Percentiles rank a stretch among this genome's conserved stretches.
These are phyloP conservation scores for Ambastaia sidthimunki DNA, from an alignment of 2,797 vertebrate genomes.

Conservation along the genomic window DNA sequence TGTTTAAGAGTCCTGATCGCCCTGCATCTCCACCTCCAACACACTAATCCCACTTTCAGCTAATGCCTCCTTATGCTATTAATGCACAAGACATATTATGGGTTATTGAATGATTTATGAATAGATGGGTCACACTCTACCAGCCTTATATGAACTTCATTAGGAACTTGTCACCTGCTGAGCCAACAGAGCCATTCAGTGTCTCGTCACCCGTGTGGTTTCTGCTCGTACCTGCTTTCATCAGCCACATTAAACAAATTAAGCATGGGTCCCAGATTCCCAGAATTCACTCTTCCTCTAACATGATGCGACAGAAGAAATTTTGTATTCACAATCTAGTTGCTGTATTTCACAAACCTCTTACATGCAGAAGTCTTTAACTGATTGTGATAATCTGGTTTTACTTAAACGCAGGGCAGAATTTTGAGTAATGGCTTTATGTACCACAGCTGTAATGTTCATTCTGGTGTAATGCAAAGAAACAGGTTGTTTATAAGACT, in stretches of 20 bases:
- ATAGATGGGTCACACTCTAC: conserved; percentile 19
- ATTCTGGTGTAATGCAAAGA: too few species aligned
- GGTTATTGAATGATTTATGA: conserved; percentile 32
- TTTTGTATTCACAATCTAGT: neutral
- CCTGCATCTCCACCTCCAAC: conserved; percentile 5
- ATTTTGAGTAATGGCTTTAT: too few species aligned
- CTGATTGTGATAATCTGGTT: too few species aligned
- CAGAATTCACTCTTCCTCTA: conserved; percentile 32
- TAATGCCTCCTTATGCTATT: conserved; percentile 39
- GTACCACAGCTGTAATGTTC: too few species aligned
- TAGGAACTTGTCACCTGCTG: too few species aligned
- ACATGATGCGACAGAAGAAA: neutral
- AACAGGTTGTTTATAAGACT: too few species aligned
- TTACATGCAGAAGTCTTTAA: too few species aligned
- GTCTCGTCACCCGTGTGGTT: conserved; percentile 15
- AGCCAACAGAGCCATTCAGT: conserved; percentile 12
- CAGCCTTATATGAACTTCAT: conserved; percentile 40
- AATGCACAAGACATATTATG: conserved; percentile 20
- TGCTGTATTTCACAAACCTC: too few species aligned
- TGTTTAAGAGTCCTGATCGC: conserved; percentile 38
- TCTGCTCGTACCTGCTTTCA: conserved; percentile 34
- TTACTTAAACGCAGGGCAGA: too few species aligned
- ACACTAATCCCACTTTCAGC: conserved; percentile 46
- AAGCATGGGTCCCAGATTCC: conserved; percentile 16
- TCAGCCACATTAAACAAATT: conserved; percentile 30